phyloP scores from a whole-genome alignment of 2,797 vertebrate genomes.

The Gobio occitaniae region DNA sequence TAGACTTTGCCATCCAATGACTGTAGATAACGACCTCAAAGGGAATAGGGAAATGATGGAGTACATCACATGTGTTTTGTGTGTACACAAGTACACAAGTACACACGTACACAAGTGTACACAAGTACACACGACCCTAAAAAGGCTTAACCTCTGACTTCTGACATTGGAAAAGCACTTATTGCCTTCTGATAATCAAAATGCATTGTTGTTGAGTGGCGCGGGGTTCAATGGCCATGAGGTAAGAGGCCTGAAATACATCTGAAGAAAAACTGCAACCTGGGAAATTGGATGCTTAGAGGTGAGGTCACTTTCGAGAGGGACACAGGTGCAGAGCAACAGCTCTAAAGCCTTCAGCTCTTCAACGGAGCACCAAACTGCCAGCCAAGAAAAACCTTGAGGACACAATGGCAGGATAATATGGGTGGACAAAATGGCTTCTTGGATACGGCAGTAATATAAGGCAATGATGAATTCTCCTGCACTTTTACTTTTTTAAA shows the following conservation, averaged over 20 bases:
- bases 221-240: slow-evolving; percentile 69
- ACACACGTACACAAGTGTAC: slow-evolving; percentile 45
- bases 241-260: slow-evolving; percentile 63
- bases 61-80: slow-evolving; percentile 59
- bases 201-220: slow-evolving; percentile 70
- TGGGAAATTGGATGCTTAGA: slow-evolving; percentile 17
- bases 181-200: slow-evolving; percentile 79
- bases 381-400: slow-evolving; percentile 10
- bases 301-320: slow-evolving; percentile 33
- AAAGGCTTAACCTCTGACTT: slow-evolving; percentile 70
- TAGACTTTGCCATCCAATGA: slow-evolving; percentile 53
- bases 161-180: slow-evolving; percentile 74
- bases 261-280: slow-evolving; percentile 29
- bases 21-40: slow-evolving; percentile 68
- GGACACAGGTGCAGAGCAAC: slow-evolving; percentile 23
- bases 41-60: slow-evolving; percentile 64
- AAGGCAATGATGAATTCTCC: neutral
- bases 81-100: slow-evolving; percentile 58
- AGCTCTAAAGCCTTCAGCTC: neutral
- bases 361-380: neutral
- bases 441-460: neutral
- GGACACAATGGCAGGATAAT: slow-evolving; percentile 15
- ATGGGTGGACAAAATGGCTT: neutral
- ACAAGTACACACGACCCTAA: slow-evolving; percentile 62
- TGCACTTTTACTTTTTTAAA: neutral